Evolutionary conservation across 2,888 invertebrate genomes (phyloP).

Genomic region (Trissonchulus latispiculum): DNA sequence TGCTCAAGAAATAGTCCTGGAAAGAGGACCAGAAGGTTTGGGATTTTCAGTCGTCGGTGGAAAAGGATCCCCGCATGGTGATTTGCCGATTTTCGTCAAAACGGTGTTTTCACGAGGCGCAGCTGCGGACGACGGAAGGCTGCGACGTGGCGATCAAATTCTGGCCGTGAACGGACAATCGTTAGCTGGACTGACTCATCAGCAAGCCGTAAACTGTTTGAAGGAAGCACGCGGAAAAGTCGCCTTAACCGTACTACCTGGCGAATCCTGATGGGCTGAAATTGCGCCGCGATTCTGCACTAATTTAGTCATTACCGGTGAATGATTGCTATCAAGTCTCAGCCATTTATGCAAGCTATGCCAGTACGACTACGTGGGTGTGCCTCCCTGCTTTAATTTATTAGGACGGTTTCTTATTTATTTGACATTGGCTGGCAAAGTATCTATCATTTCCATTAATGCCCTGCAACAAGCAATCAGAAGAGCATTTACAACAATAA

Average conservation of each 20-base stretch:
- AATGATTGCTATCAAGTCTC: too few relatives aligned
- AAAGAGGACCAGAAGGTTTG: slow-evolving; percentile 51
- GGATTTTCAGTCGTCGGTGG: slow-evolving; percentile 52
- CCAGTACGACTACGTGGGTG: too few relatives aligned
- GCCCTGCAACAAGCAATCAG: too few relatives aligned
- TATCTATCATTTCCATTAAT: too few relatives aligned
- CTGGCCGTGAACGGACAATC: slow-evolving; percentile 78
- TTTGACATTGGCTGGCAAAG: too few relatives aligned
- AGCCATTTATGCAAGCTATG: too few relatives aligned
- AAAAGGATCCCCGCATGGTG: slow-evolving; percentile 50
- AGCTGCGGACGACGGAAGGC: slow-evolving; percentile 69
- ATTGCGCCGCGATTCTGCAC: too few relatives aligned
- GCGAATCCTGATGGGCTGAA: slow-evolving; percentile 7
- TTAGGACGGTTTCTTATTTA: too few relatives aligned
- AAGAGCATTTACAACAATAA: too few relatives aligned
- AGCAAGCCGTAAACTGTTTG: slow-evolving; percentile 75
- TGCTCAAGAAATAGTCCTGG: slow-evolving; percentile 36
- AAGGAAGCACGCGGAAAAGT: slow-evolving; percentile 51
- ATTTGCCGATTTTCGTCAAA: slow-evolving; percentile 52
- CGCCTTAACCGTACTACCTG: slow-evolving; percentile 1
- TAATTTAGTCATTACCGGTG: too few relatives aligned
- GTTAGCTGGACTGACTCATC: slow-evolving; percentile 53
- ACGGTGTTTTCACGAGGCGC: slow-evolving; percentile 57
- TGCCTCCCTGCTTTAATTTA: too few relatives aligned
- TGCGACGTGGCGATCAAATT: slow-evolving; percentile 83